A percentile compares a stretch with the other conserved stretches of the same genome.
phyloP scores from a whole-genome alignment of 2,113 vertebrate species.

The Caranx melampygus region DNA sequence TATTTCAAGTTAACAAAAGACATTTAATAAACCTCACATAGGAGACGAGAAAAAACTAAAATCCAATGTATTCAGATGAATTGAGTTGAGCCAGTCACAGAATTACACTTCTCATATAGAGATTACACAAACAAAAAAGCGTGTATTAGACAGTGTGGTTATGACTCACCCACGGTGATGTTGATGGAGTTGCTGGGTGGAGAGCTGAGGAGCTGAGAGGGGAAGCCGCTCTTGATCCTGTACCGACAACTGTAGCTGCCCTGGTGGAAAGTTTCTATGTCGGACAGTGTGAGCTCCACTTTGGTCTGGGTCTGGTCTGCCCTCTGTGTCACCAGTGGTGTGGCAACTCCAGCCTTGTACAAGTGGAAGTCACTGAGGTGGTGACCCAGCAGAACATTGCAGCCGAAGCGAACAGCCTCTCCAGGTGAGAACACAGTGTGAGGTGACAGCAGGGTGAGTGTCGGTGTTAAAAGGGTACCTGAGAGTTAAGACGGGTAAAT shows the following conservation, averaged over 20 bases:
- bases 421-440: slow-evolving; percentile 77
- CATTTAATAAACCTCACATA: neutral
- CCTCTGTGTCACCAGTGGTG: slow-evolving; percentile 79
- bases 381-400: slow-evolving; percentile 72
- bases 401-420: slow-evolving; percentile 80
- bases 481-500: slow-evolving; percentile 10
- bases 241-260: slow-evolving; percentile 84
- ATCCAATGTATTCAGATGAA: neutral
- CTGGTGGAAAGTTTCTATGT: slow-evolving; percentile 79
- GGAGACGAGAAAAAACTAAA: neutral
- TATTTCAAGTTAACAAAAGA: neutral
- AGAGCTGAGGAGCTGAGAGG: slow-evolving; percentile 71
- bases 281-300: slow-evolving; percentile 78
- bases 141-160: neutral
- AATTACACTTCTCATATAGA: neutral
- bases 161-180: slow-evolving; percentile 82
- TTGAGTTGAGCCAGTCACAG: neutral
- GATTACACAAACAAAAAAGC: neutral
- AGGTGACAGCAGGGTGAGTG: slow-evolving; percentile 78
- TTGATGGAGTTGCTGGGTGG: slow-evolving; percentile 80
- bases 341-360: slow-evolving; percentile 77
- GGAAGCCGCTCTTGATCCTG: slow-evolving; percentile 70
- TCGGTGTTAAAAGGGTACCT: slow-evolving; percentile 77
- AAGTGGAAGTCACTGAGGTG: slow-evolving; percentile 81
- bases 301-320: slow-evolving; percentile 73